Evolutionary conservation across 2,797 vertebrate genomes (phyloP).

Genomic region (Poeciliopsis infans): DNA sequence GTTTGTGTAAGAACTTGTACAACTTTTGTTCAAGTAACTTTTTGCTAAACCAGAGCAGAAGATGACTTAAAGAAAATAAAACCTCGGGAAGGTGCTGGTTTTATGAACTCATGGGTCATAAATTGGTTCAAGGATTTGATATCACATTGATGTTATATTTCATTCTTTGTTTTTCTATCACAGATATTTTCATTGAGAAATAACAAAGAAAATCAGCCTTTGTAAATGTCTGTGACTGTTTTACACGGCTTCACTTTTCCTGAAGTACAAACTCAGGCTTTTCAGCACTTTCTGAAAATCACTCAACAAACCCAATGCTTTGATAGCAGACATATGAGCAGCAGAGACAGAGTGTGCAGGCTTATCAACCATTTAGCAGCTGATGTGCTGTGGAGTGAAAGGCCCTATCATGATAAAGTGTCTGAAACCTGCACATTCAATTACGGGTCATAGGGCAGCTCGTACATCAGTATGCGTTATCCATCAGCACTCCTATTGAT

Average conservation of each 20-base stretch:
- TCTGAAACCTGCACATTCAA: constrained; percentile 68
- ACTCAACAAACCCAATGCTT: constrained; percentile 49
- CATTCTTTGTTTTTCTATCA: constrained; percentile 47
- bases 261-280: constrained; percentile 45
- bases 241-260: not conserved
- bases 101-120: constrained; percentile 31
- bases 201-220: constrained; percentile 43
- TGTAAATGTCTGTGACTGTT: constrained; percentile 42
- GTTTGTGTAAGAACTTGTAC: constrained; percentile 19
- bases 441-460: constrained; percentile 72
- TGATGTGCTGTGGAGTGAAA: constrained; percentile 69
- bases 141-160: constrained; percentile 30
- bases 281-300: constrained; percentile 48
- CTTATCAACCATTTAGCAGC: constrained; percentile 78
- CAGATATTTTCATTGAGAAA: constrained; percentile 49
- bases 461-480: constrained; percentile 62
- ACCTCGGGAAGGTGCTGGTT: constrained; percentile 4
- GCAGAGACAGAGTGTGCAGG: constrained; percentile 38
- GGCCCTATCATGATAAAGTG: constrained; percentile 73
- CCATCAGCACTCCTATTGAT: constrained; percentile 72
- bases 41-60: constrained; percentile 1
- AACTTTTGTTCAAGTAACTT: constrained; percentile 8
- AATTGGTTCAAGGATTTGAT: constrained; percentile 47
- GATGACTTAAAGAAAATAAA: constrained; percentile 16
- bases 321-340: constrained; percentile 68